These are phyloP conservation scores for Emmelina monodactyla DNA, from an alignment of 2,888 invertebrate species.

Conservation along the genomic window DNA sequence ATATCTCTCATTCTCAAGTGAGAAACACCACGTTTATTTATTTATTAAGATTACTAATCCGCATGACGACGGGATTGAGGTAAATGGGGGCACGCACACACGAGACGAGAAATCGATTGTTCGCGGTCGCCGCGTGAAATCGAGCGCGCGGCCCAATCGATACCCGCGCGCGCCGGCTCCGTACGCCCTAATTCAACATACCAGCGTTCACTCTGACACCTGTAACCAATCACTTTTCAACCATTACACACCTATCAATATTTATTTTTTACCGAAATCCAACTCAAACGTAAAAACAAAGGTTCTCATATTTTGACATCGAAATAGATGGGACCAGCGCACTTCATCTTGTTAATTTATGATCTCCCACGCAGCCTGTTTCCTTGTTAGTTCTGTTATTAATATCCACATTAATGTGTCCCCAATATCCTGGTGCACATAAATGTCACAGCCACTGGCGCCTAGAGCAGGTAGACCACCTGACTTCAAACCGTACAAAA, in stretches of 20 bases:
- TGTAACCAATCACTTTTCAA: conserved; percentile 9
- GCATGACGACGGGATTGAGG: background rate
- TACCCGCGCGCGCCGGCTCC: too few relatives aligned
- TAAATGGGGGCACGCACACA: conserved; percentile 31
- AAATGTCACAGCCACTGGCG: conserved; percentile 62
- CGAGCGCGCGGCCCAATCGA: conserved; percentile 42
- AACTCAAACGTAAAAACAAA: conserved; percentile 17
- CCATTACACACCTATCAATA: conserved; percentile 25
- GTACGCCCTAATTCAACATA: too few relatives aligned
- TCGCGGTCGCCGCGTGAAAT: conserved; percentile 53
- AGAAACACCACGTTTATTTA: conserved; percentile 10
- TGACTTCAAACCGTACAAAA: conserved; percentile 43
- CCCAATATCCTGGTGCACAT: conserved; percentile 56
- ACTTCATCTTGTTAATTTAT: conserved; percentile 49
- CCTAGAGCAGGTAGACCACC: conserved; percentile 55
- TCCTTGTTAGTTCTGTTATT: conserved; percentile 57
- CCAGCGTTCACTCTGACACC: background rate
- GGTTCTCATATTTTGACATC: conserved; percentile 43
- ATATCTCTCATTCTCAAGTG: conserved; percentile 35
- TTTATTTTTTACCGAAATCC: conserved; percentile 1
- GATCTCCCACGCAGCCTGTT: conserved; percentile 35
- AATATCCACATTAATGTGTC: conserved; percentile 62
- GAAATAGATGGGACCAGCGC: conserved; percentile 31
- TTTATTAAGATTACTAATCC: background rate
- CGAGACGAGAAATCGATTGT: conserved; percentile 43